Percentiles rank a stretch among this genome's conserved stretches.
These are phyloP conservation scores for Capitulum mitella DNA, from an alignment of 2,888 invertebrate species.

Conservation along the genomic window DNA sequence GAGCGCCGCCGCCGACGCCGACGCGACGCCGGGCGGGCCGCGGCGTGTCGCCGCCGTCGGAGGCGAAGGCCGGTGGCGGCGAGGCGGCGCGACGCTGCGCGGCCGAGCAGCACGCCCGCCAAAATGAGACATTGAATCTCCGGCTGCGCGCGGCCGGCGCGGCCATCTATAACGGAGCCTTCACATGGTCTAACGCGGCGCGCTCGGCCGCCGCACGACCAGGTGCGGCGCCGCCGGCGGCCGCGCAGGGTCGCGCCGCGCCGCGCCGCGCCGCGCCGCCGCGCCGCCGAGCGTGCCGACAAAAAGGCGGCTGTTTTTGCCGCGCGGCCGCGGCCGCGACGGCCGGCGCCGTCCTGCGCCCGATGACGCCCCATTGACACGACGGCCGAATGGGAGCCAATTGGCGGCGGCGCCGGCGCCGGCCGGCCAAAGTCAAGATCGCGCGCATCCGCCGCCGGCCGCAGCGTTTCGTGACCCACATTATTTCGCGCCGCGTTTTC, in stretches of 20 bases:
- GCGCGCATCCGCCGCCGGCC: background rate
- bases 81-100: constrained; percentile 26
- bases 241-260: constrained; percentile 38
- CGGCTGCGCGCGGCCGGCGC: constrained; percentile 26
- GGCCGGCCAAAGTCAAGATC: no score
- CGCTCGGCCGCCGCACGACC: no score
- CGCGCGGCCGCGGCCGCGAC: constrained; percentile 37
- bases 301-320: constrained; percentile 39
- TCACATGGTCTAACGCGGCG: constrained; percentile 53
- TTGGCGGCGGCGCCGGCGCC: background rate
- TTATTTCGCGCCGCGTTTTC: constrained; percentile 34
- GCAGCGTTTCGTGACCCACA: constrained; percentile 7
- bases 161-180: constrained; percentile 36
- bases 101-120: no score
- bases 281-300: no score
- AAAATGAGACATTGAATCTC: no score
- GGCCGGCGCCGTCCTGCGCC: constrained; percentile 28
- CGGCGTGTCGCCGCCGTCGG: constrained; percentile 50
- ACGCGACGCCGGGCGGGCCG: no score
- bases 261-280: constrained; percentile 40
- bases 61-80: constrained; percentile 41
- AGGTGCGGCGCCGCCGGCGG: constrained; percentile 48
- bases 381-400: constrained; percentile 38
- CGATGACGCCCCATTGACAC: constrained; percentile 37
- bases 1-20: no score